Evolutionary conservation across 2,797 vertebrate genomes (phyloP).

Genomic region (Psittacula echo): DNA sequence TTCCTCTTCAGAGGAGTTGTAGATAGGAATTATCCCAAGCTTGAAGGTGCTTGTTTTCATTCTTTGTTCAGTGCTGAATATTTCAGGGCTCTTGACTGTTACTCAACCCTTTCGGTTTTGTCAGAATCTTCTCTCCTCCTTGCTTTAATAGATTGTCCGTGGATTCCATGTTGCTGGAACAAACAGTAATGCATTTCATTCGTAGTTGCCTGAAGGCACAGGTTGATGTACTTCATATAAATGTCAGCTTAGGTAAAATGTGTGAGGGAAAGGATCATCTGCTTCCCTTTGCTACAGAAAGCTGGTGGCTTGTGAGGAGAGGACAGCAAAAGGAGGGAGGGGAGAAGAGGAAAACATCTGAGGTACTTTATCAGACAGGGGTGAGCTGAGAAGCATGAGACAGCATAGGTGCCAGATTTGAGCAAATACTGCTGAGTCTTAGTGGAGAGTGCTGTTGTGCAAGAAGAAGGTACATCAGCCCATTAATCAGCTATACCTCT

Average conservation of each 20-base stretch:
- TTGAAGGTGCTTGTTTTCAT: background rate
- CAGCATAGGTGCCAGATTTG: background rate
- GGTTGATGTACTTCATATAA: background rate
- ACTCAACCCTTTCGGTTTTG: background rate
- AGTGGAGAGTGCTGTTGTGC: background rate
- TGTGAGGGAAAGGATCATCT: background rate
- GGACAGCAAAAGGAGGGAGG: background rate
- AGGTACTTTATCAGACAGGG: background rate
- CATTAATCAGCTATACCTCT: background rate
- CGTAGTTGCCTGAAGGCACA: background rate
- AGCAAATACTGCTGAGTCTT: background rate
- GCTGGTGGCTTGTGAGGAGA: background rate
- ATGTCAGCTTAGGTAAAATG: background rate
- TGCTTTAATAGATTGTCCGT: background rate
- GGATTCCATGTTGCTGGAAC: background rate
- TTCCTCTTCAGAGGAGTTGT: background rate
- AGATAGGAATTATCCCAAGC: background rate
- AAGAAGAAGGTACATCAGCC: background rate
- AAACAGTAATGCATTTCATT: background rate
- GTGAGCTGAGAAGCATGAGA: background rate
- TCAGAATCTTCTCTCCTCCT: background rate
- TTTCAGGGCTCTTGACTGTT: background rate
- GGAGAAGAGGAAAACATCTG: background rate
- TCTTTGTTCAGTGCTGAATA: background rate
- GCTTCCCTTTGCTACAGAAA: background rate